Evolutionary conservation across 2,797 vertebrate species (phyloP).

Genomic region (Malacoraja senta): DNA sequence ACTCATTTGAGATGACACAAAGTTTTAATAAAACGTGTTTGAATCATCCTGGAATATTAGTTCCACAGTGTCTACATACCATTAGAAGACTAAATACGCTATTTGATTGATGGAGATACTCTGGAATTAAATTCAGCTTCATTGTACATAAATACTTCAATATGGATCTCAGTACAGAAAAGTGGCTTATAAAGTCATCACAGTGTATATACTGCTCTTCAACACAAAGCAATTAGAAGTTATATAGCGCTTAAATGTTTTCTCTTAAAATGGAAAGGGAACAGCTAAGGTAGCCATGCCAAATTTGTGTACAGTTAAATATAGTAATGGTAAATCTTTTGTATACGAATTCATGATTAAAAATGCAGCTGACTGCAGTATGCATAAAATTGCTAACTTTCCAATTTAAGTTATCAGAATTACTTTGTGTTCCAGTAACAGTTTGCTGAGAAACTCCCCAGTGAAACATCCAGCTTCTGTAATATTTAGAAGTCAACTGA

Average conservation of each 20-base stretch:
- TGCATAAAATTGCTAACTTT: background rate
- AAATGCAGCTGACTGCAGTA: background rate
- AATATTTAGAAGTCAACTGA: background rate
- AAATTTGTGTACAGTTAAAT: background rate
- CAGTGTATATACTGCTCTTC: background rate
- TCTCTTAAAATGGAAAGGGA: background rate
- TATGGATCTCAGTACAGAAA: background rate
- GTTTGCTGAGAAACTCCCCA: constrained; percentile 4
- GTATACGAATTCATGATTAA: background rate
- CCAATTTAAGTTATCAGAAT: background rate
- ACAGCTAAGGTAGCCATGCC: background rate
- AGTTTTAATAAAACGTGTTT: background rate
- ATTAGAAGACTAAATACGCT: background rate
- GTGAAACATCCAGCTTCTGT: background rate
- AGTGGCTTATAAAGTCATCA: background rate
- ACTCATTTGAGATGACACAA: background rate
- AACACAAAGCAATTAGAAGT: background rate
- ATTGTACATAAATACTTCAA: background rate
- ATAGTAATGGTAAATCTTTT: background rate
- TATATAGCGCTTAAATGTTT: background rate
- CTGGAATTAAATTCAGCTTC: background rate
- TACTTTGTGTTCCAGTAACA: background rate
- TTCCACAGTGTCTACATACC: background rate
- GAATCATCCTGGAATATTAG: background rate
- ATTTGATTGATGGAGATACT: constrained; percentile 1